phyloP scores from a whole-genome alignment of 2,888 invertebrate genomes.

The Nomada ferruginata region DNA sequence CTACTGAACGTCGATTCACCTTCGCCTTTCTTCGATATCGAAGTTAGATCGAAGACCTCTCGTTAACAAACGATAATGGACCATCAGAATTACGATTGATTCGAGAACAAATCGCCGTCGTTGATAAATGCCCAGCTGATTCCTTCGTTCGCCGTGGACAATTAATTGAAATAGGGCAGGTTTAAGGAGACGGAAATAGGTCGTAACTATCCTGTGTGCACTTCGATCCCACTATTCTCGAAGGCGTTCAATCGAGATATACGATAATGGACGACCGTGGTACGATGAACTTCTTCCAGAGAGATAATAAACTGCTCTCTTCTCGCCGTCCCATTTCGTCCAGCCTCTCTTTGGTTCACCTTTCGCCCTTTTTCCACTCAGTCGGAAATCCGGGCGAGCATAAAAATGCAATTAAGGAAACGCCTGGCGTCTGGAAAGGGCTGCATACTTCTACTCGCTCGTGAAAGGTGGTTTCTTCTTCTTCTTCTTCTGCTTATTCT shows the following conservation, averaged over 20 bases:
- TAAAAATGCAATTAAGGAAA: conserved; percentile 82
- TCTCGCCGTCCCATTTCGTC: conserved; percentile 21
- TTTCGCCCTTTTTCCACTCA: conserved; percentile 43
- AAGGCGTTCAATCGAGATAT: conserved; percentile 41
- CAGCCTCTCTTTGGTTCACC: conserved; percentile 7
- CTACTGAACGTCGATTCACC: conserved; percentile 35
- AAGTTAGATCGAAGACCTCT: conserved; percentile 54
- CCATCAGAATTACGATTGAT: conserved; percentile 3
- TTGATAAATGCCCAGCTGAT: not conserved
- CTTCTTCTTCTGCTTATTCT: conserved; percentile 33
- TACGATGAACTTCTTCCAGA: conserved; percentile 35
- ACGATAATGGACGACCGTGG: conserved; percentile 57
- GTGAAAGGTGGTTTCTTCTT: conserved; percentile 53
- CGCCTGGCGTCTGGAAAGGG: conserved; percentile 70
- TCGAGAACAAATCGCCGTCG: not conserved
- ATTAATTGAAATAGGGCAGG: conserved; percentile 5
- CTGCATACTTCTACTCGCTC: conserved; percentile 49
- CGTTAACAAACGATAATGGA: conserved; percentile 9
- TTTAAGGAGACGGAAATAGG: conserved; percentile 35
- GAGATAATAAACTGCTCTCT: conserved; percentile 65
- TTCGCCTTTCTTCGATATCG: conserved; percentile 50
- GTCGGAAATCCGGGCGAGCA: conserved; percentile 74
- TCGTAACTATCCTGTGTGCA: not conserved
- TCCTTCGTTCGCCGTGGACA: conserved; percentile 8
- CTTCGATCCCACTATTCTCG: conserved; percentile 16